Base-by-base conservation (phyloP, 2,888 invertebrate genomes). In the Heliconius cydno region DNA sequence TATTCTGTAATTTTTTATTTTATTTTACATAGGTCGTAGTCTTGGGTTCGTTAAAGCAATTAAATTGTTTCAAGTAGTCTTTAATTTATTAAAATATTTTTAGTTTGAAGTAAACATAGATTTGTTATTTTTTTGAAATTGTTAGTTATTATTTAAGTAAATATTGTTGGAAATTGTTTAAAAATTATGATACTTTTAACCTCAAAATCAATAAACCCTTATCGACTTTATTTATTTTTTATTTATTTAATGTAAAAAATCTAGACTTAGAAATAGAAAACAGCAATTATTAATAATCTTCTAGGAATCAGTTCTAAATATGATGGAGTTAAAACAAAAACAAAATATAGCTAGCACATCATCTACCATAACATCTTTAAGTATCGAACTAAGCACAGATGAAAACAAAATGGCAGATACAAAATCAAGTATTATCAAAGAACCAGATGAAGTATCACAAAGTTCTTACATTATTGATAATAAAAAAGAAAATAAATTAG, bases 261-360 rank as follows among this genome's bases (percentile, higher is more conserved):
- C 19, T 52, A 52, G 52, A 52, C 52, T 19, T 52, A 22, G 52
- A 70, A 13, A 15, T 66, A 10, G 28, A 65, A 65, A 65, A 25
- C n/a, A 28, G 5, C 28, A 25, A 28, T 25, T 15, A 38, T 38
- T 68, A 25, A 68, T 68, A 70, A 41, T 70, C 6, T 70, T 70
- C 25, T 70, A 70, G 70, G 70, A 70, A 28, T 70, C 70, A 25
- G 5, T 25, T 41, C 13, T 70, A 9, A 70, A 70, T 46, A 25
- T 46, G 70, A 46, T 70, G 70, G 70, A 70, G 15, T 25, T 70
- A 46, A 70, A 70, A 70, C 70, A 70, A 46, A 70, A 70, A 70
- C 70, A 70, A 25, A 15, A 41, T 15, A 15, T 70, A 15, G 9
- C 25, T 7, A 46, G 25, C 15, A 9, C 28, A 25, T 15, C 70